These are phyloP conservation scores for Drosophila setosimentum DNA, from an alignment of 2,888 invertebrate genomes.

Conservation along the genomic window DNA sequence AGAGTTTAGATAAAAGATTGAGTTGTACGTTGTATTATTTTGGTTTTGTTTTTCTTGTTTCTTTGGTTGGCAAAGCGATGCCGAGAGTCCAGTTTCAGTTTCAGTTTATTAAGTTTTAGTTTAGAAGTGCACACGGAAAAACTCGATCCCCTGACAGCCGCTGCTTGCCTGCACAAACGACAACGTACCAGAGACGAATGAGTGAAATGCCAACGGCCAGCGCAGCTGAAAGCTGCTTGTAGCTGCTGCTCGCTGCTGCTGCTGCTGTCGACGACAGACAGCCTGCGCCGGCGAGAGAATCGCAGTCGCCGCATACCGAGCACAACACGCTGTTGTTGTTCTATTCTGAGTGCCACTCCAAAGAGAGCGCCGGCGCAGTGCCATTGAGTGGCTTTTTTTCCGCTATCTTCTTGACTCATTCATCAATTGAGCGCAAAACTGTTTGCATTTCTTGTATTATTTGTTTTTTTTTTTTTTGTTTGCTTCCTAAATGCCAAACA, in stretches of 20 bases:
- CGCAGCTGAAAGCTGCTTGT: slow-evolving; percentile 68
- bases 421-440: slow-evolving; percentile 40
- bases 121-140: slow-evolving; percentile 76
- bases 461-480: slow-evolving; percentile 1
- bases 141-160: slow-evolving; percentile 56
- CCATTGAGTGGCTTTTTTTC: slow-evolving; percentile 44
- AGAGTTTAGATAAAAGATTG: slow-evolving; percentile 21
- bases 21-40: slow-evolving; percentile 4
- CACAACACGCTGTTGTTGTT: slow-evolving; percentile 1
- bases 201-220: slow-evolving; percentile 60
- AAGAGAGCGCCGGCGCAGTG: slow-evolving; percentile 60
- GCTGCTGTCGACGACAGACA: slow-evolving; percentile 7
- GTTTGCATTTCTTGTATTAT: slow-evolving; percentile 18
- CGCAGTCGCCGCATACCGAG: neutral
- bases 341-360: slow-evolving; percentile 44
- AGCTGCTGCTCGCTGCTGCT: slow-evolving; percentile 27
- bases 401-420: slow-evolving; percentile 33
- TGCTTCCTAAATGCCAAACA: slow-evolving; percentile 28
- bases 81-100: slow-evolving; percentile 48
- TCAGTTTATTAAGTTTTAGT: slow-evolving; percentile 41
- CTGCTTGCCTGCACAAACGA: slow-evolving; percentile 66
- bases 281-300: slow-evolving; percentile 24
- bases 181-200: slow-evolving; percentile 72
- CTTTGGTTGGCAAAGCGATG: slow-evolving; percentile 36
- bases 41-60: slow-evolving; percentile 12